These are phyloP conservation scores for Caenorhabditis sp. DNA, from an alignment of 2,888 invertebrate genomes.

Conservation along the genomic window DNA sequence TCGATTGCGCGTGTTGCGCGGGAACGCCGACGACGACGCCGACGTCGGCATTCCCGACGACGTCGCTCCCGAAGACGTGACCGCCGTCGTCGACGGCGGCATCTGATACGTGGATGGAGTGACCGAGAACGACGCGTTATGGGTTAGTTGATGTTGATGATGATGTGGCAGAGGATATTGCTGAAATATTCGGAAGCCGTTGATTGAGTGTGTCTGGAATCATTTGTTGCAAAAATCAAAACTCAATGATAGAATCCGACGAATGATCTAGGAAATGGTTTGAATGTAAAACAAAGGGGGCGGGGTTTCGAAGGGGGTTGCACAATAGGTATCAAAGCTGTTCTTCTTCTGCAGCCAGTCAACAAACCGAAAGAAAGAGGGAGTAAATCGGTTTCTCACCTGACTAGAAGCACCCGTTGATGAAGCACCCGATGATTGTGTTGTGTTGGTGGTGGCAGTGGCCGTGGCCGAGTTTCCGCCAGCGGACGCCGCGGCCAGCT, in stretches of 20 bases:
- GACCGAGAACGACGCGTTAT: constrained; percentile 59
- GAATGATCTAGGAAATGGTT: not conserved
- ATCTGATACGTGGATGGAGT: constrained; percentile 61
- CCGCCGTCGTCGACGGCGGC: constrained; percentile 37
- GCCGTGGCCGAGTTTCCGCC: not conserved
- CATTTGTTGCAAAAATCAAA: constrained; percentile 12
- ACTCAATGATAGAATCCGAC: constrained; percentile 5
- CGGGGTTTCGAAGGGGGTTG: constrained; percentile 7
- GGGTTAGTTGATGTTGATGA: constrained; percentile 54
- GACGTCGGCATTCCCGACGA: constrained; percentile 30
- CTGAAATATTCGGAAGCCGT: not conserved
- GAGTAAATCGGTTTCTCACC: no score
- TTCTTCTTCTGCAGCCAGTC: not conserved
- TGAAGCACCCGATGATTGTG: constrained; percentile 50
- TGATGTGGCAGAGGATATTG: constrained; percentile 7
- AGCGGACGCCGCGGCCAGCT: not conserved
- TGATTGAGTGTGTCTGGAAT: not conserved
- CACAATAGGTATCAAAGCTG: constrained; percentile 2
- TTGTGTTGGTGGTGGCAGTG: no score
- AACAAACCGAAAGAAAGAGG: not conserved
- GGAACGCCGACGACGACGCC: constrained; percentile 64
- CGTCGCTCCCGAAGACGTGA: not conserved
- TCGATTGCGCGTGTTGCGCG: constrained; percentile 76
- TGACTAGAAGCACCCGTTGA: constrained; percentile 61
- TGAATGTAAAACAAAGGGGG: not conserved